Evolutionary conservation across 2,797 vertebrate genomes (phyloP).

Genomic region (Lates japonicus): DNA sequence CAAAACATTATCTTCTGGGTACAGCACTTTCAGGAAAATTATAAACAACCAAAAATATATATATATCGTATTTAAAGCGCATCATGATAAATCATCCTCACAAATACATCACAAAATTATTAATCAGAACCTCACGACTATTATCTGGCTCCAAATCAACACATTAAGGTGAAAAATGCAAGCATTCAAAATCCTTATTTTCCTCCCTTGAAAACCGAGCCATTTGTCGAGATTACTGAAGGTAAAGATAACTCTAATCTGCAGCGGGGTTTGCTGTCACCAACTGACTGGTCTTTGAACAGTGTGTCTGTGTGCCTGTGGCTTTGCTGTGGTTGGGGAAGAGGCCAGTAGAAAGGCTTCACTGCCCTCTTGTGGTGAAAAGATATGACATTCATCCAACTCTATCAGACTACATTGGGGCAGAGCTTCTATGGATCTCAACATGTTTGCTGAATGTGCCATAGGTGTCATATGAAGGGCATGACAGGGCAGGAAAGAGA

Average conservation of each 20-base stretch:
- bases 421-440: constrained; percentile 9
- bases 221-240: constrained; percentile 34
- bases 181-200: constrained; percentile 32
- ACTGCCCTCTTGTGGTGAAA: constrained; percentile 88
- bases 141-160: constrained; percentile 44
- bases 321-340: neutral
- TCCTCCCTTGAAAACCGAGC: constrained; percentile 13
- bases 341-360: constrained; percentile 86
- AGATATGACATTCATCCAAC: neutral
- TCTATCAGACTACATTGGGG: neutral
- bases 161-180: constrained; percentile 29
- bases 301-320: constrained; percentile 19
- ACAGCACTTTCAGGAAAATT: constrained; percentile 50
- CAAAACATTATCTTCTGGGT: constrained; percentile 53
- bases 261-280: constrained; percentile 52
- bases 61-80: constrained; percentile 11
- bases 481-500: neutral
- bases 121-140: constrained; percentile 41
- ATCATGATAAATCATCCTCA: constrained; percentile 41
- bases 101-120: constrained; percentile 49
- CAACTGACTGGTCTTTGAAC: constrained; percentile 56
- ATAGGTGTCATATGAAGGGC: neutral
- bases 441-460: neutral
- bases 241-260: constrained; percentile 55
- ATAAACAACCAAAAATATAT: constrained; percentile 10